These are phyloP conservation scores for Meriones unguiculatus DNA, from an alignment of 2,113 vertebrate genomes.

Conservation along the genomic window DNA sequence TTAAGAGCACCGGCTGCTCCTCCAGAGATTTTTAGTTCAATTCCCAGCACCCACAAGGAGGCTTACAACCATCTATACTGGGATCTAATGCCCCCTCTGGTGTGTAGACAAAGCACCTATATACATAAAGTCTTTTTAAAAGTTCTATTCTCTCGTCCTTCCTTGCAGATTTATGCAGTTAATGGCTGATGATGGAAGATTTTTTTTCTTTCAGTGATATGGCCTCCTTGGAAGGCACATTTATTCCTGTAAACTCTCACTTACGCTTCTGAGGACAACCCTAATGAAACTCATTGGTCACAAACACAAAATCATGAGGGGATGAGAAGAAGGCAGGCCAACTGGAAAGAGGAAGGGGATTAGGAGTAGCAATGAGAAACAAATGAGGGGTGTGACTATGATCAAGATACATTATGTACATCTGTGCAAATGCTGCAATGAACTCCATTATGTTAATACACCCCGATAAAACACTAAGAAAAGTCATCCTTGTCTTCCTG, in stretches of 20 bases:
- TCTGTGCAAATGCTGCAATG: not conserved
- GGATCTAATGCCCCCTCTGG: not conserved
- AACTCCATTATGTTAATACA: not conserved
- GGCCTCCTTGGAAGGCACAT: no score
- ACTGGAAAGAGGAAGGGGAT: not conserved
- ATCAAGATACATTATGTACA: not conserved
- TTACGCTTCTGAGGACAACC: not conserved
- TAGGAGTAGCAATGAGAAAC: not conserved
- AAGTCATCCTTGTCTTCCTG: conserved; percentile 1
- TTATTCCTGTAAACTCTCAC: not conserved
- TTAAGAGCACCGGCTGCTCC: not conserved
- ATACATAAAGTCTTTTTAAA: not conserved
- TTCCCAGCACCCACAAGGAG: not conserved
- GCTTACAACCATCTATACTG: not conserved
- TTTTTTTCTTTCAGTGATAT: not conserved
- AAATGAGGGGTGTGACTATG: not conserved
- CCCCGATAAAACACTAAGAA: not conserved
- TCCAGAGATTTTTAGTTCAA: not conserved
- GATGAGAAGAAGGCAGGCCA: not conserved
- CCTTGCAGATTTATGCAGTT: not conserved
- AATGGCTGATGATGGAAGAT: not conserved
- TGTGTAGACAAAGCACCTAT: not conserved
- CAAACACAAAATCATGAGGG: not conserved
- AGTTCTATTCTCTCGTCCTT: not conserved
- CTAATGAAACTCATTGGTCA: not conserved